A percentile compares a stretch with the other conserved stretches of the same genome.
phyloP scores from a whole-genome alignment of 2,113 vertebrate genomes.

The Amazona vittata region DNA sequence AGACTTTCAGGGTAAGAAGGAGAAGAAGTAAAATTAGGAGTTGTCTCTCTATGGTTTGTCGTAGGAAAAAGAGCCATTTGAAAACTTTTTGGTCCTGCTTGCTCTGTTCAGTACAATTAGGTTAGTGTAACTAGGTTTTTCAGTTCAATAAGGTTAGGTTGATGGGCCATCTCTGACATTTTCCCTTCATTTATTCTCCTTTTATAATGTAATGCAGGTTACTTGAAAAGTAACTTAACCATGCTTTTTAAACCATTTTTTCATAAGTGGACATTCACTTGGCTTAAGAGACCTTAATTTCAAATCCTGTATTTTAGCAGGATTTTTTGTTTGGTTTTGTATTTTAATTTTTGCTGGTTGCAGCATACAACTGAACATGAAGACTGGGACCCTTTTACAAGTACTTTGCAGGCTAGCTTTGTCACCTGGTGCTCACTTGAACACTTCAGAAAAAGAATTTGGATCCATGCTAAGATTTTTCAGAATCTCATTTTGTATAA shows the following conservation, averaged over 20 bases:
- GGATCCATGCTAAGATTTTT: background rate
- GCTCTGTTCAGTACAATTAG: background rate
- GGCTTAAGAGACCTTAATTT: background rate
- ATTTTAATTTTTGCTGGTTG: background rate
- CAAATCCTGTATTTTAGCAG: background rate
- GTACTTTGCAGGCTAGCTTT: background rate
- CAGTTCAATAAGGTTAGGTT: background rate
- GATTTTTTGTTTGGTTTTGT: background rate
- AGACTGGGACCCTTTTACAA: background rate
- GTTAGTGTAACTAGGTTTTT: background rate
- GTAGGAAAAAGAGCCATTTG: background rate
- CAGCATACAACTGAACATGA: background rate
- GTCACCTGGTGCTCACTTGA: background rate
- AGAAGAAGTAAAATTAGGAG: background rate
- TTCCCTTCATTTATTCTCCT: background rate
- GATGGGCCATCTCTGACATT: background rate
- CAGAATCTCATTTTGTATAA: background rate
- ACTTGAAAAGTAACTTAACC: background rate
- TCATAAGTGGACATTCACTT: background rate
- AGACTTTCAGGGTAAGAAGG: background rate
- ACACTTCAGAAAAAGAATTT: background rate
- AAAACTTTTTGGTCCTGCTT: background rate
- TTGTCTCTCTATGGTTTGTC: background rate
- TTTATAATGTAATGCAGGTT: rapidly evolving
- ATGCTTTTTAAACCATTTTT: background rate